phyloP scores from a whole-genome alignment of 2,888 invertebrate genomes.

The Agonopterix subpropinquella region DNA sequence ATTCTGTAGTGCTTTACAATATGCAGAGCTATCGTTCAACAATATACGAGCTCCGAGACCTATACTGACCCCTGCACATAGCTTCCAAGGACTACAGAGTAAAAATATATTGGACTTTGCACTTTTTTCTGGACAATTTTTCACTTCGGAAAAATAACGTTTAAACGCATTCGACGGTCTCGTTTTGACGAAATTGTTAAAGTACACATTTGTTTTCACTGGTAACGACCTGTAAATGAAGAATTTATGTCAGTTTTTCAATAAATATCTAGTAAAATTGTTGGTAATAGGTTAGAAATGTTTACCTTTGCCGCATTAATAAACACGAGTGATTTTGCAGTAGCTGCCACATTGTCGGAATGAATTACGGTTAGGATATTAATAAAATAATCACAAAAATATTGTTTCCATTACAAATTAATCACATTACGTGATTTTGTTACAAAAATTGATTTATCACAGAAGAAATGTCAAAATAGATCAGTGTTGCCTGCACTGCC shows the following conservation, averaged over 20 bases:
- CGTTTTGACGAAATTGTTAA: conserved; percentile 44
- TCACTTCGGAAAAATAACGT: conserved; percentile 43
- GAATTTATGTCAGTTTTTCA: not conserved
- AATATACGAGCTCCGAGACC: conserved; percentile 49
- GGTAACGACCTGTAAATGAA: conserved; percentile 46
- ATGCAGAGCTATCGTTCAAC: conserved; percentile 74
- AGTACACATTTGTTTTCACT: conserved; percentile 38
- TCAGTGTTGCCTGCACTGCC: too few species aligned
- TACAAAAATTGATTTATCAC: not conserved
- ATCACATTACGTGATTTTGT: conserved; percentile 17
- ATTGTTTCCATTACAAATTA: conserved; percentile 29
- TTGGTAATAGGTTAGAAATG: conserved; percentile 13
- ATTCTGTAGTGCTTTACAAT: conserved; percentile 76
- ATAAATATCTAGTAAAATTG: not conserved
- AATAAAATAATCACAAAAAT: conserved; percentile 17
- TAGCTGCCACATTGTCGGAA: conserved; percentile 58
- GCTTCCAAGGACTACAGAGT: conserved; percentile 59
- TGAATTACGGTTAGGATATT: conserved; percentile 7
- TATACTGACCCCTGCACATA: conserved; percentile 62
- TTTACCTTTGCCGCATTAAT: conserved; percentile 51
- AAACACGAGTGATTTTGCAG: conserved; percentile 47
- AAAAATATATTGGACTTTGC: conserved; percentile 38
- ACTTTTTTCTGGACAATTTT: conserved; percentile 37
- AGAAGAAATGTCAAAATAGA: not conserved
- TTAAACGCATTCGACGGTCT: conserved; percentile 43